Evolutionary conservation across 2,797 vertebrate genomes (phyloP).

Genomic region (Knipowitschia caucasica): DNA sequence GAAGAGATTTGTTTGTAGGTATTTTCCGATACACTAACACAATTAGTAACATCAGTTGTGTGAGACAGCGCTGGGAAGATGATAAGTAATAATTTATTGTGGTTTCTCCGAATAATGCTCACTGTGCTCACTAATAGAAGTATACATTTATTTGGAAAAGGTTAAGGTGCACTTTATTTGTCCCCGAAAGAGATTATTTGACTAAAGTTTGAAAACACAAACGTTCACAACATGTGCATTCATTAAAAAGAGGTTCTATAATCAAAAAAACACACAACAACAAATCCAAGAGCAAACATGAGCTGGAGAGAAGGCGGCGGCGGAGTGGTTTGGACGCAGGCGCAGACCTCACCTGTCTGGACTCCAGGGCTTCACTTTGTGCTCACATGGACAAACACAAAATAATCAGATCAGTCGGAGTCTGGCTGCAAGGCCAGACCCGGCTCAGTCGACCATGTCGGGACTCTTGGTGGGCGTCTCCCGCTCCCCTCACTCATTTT

Average conservation of each 20-base stretch:
- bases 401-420: constrained; percentile 45
- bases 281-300: not conserved
- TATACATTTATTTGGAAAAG: too few species aligned
- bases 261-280: constrained; percentile 4
- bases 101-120: too few species aligned
- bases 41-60: too few species aligned
- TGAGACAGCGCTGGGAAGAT: too few species aligned
- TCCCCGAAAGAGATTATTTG: too few species aligned
- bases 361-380: constrained; percentile 22
- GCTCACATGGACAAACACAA: constrained; percentile 24
- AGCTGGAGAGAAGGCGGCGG: constrained; percentile 27
- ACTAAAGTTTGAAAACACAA: not conserved
- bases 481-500: constrained; percentile 61
- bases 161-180: too few species aligned
- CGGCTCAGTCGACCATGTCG: constrained; percentile 53
- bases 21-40: too few species aligned
- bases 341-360: constrained; percentile 27
- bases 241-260: not conserved
- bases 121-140: too few species aligned
- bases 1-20: constrained; percentile 31
- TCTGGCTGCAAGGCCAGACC: constrained; percentile 37
- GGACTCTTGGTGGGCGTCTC: constrained; percentile 52
- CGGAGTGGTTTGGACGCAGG: constrained; percentile 28
- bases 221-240: not conserved
- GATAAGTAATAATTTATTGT: too few species aligned